A percentile compares a stretch with the other conserved stretches of the same genome.
Conservation (phyloP, 2,888 invertebrate species). For the Oligia fasciuncula region DNA sequence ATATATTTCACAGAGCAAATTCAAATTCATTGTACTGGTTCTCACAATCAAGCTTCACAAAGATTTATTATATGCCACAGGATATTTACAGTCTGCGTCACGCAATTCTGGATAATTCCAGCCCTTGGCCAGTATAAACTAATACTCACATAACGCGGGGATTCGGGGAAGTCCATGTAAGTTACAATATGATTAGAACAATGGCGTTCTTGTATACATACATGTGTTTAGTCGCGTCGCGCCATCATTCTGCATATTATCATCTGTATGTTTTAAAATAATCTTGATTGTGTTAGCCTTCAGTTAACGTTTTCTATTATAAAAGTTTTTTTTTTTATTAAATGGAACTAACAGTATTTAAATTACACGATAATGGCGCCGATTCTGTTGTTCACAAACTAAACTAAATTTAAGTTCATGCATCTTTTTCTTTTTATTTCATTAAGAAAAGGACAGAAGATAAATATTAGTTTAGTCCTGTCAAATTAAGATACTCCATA, state of each 20-base stretch:
- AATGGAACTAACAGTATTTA: neutral
- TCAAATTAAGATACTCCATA: too few species aligned
- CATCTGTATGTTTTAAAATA: too few species aligned
- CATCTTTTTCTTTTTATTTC: too few species aligned
- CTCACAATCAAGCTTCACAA: conserved; percentile 12
- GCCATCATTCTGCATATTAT: neutral
- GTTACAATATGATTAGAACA: conserved; percentile 24
- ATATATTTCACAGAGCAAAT: conserved; percentile 10
- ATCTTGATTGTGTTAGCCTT: neutral
- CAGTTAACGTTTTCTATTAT: neutral
- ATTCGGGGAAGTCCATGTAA: conserved; percentile 9
- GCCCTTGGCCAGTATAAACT: neutral
- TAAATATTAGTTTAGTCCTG: too few species aligned
- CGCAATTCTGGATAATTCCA: conserved; percentile 28
- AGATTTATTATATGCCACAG: conserved; percentile 15
- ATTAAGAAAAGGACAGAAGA: too few species aligned
- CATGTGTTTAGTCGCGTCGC: conserved; percentile 1
- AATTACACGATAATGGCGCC: neutral
- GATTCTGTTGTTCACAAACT: too few species aligned
- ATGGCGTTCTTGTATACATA: conserved; percentile 8
- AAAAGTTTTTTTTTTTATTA: neutral
- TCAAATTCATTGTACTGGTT: conserved; percentile 5
- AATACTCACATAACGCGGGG: conserved; percentile 6
- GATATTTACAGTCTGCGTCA: conserved; percentile 23
- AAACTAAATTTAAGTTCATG: too few species aligned